Conservation (phyloP, 1,140 invertebrate species). For the Phymorhynchus buccinoides region DNA sequence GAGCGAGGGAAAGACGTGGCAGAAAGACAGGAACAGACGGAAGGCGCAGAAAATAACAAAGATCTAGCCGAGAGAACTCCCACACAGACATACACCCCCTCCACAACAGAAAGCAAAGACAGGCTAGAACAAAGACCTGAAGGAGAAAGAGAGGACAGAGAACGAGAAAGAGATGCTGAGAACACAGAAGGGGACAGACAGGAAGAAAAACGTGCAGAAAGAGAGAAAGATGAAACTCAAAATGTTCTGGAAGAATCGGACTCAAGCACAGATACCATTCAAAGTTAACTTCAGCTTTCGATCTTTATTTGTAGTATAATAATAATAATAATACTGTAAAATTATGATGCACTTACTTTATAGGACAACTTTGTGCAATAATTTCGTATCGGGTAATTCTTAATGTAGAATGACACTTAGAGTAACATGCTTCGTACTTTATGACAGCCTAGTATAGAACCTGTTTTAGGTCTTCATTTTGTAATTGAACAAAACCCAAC, state of each 20-base stretch:
- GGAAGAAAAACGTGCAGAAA: not conserved
- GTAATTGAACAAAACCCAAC: too few species aligned
- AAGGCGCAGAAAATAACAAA: not conserved
- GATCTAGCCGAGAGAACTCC: not conserved
- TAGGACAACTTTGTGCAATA: too few species aligned
- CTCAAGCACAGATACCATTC: not conserved
- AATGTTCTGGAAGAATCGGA: not conserved
- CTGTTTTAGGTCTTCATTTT: too few species aligned
- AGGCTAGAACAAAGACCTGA: not conserved
- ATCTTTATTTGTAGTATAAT: too few species aligned
- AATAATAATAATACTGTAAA: too few species aligned
- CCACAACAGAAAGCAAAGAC: not conserved
- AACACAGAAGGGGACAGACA: not conserved
- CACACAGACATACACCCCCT: not conserved
- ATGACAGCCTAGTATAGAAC: too few species aligned
- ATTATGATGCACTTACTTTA: too few species aligned
- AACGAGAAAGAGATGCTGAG: not conserved
- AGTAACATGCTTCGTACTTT: too few species aligned
- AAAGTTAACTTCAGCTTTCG: not conserved
- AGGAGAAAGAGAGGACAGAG: not conserved
- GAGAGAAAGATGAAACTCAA: not conserved
- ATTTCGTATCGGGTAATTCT: too few species aligned
- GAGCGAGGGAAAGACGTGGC: not conserved
- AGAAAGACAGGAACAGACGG: not conserved
- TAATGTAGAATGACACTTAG: too few species aligned